A percentile compares a stretch with the other conserved stretches of the same genome.
Conservation (phyloP, 2,797 vertebrate species). For the Channallabes apus region DNA sequence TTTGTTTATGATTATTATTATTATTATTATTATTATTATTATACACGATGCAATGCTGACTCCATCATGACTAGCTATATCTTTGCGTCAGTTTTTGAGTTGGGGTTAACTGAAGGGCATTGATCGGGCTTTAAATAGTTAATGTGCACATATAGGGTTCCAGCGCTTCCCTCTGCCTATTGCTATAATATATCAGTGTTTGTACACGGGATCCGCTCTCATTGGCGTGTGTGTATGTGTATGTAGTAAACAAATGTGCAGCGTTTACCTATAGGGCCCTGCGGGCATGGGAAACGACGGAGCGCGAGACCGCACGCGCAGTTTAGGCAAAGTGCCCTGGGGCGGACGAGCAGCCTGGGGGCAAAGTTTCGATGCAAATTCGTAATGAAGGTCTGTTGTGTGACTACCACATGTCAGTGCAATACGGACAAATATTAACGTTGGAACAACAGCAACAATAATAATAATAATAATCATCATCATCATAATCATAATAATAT, state of each 20-base stretch:
- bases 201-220: constrained; percentile 51
- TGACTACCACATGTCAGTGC: constrained; percentile 51
- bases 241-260: constrained; percentile 58
- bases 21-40: too few species aligned
- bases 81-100: constrained; percentile 53
- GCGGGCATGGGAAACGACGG: constrained; percentile 26
- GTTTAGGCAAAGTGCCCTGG: constrained; percentile 50
- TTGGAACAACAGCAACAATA: background rate
- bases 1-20: too few species aligned
- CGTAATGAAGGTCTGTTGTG: constrained; percentile 47
- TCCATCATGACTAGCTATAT: constrained; percentile 47
- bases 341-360: constrained; percentile 44
- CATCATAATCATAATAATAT: too few species aligned
- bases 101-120: constrained; percentile 63
- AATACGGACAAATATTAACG: constrained; percentile 35
- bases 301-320: constrained; percentile 41
- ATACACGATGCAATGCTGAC: constrained; percentile 17
- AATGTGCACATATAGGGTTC: constrained; percentile 61
- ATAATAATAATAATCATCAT: too few species aligned
- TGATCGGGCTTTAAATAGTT: constrained; percentile 69
- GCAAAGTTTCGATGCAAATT: constrained; percentile 46
- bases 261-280: constrained; percentile 49
- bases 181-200: constrained; percentile 60
- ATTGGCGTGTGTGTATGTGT: constrained; percentile 36
- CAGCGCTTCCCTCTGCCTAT: constrained; percentile 57